Conservation (phyloP, 2,113 vertebrate species). For the Epinephelus lanceolatus region DNA sequence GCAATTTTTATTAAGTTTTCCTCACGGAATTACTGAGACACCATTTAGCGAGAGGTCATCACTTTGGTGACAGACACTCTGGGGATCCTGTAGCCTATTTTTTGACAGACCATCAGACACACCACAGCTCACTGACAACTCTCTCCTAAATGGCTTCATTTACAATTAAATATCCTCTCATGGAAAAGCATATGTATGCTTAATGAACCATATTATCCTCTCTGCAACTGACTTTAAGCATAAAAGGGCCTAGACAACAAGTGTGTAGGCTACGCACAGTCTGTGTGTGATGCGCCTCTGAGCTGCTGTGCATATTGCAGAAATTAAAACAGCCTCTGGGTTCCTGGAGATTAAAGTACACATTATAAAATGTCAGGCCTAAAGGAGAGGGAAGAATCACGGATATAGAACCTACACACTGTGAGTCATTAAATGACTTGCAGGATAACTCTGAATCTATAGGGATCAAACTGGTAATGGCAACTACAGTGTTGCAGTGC, state of each 20-base stretch:
- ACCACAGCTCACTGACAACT: constrained; percentile 5
- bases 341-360: not conserved
- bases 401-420: not conserved
- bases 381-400: not conserved
- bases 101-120: not conserved
- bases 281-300: not conserved
- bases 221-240: not conserved
- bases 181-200: not conserved
- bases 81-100: constrained; percentile 20
- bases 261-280: not conserved
- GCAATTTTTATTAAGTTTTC: constrained; percentile 11
- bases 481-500: constrained; percentile 21
- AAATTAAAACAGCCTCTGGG: not conserved
- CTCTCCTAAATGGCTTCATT: not conserved
- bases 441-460: constrained; percentile 9
- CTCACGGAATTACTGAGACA: not conserved
- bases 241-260: not conserved
- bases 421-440: not conserved
- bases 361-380: not conserved
- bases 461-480: constrained; percentile 6
- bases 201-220: not conserved
- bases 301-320: not conserved
- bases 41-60: constrained; percentile 60
- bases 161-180: not conserved
- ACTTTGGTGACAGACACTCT: constrained; percentile 50